phyloP scores from a whole-genome alignment of 2,888 invertebrate species.

The Iphiclides podalirius region DNA sequence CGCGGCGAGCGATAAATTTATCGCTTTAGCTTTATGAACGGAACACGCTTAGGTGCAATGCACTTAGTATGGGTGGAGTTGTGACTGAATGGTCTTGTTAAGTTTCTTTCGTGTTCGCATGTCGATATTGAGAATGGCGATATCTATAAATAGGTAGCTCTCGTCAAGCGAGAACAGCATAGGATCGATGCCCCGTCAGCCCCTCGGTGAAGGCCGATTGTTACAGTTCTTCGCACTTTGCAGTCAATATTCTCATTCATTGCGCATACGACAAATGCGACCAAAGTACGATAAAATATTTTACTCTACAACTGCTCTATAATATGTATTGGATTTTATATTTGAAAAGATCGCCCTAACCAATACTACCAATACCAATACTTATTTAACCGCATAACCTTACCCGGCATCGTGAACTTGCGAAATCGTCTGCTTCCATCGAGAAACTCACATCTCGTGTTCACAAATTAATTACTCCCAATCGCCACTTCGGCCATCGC shows the following conservation, averaged over 20 bases:
- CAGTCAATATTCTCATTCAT: conserved; percentile 46
- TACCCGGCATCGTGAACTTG: too few species aligned
- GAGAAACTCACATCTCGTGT: too few species aligned
- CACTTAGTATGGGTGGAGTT: conserved; percentile 25
- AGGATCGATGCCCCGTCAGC: conserved; percentile 68
- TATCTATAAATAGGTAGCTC: conserved; percentile 70
- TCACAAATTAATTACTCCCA: conserved; percentile 18
- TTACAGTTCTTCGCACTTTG: conserved; percentile 59
- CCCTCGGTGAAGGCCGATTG: conserved; percentile 73
- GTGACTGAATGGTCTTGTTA: conserved; percentile 30
- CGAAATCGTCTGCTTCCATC: too few species aligned
- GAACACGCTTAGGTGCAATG: conserved; percentile 27
- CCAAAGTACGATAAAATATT: conserved; percentile 4
- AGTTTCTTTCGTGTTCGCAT: conserved; percentile 28
- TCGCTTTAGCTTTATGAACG: conserved; percentile 22
- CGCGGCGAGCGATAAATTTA: conserved; percentile 43
- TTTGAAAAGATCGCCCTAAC: too few species aligned
- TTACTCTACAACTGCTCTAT: background rate
- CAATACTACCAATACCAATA: too few species aligned
- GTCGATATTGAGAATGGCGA: conserved; percentile 48
- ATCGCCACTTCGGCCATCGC: conserved; percentile 22
- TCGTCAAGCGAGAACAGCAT: conserved; percentile 58
- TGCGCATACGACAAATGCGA: conserved; percentile 20
- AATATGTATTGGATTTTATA: too few species aligned
- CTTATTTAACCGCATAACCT: too few species aligned